phyloP scores from a whole-genome alignment of 1,140 invertebrate genomes.

The Battus philenor region DNA sequence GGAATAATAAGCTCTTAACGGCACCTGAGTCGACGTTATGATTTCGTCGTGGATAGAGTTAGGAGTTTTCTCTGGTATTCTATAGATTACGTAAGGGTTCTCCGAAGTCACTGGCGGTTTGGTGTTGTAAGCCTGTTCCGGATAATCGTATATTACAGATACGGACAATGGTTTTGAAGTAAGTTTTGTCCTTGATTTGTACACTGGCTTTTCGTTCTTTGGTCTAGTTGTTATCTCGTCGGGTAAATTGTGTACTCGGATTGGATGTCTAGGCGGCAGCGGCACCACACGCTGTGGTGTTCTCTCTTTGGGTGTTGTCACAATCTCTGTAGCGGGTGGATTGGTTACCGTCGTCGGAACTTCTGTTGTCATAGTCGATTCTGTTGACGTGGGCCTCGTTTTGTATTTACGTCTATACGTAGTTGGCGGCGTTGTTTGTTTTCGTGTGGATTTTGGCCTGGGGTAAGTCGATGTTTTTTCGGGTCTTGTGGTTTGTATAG shows the following conservation, averaged over 20 bases:
- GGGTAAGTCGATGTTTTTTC: slow-evolving; percentile 39
- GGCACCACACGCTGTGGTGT: slow-evolving; percentile 45
- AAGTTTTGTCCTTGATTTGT: slow-evolving; percentile 64
- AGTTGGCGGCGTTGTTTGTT: slow-evolving; percentile 44
- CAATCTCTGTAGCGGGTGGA: slow-evolving; percentile 42
- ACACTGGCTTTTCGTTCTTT: slow-evolving; percentile 61
- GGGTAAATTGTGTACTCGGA: slow-evolving; percentile 51
- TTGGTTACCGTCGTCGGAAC: slow-evolving; percentile 55
- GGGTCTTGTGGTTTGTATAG: slow-evolving; percentile 57
- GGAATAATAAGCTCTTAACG: slow-evolving; percentile 78
- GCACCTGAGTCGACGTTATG: slow-evolving; percentile 76
- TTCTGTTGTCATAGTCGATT: slow-evolving; percentile 59
- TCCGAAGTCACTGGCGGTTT: slow-evolving; percentile 60
- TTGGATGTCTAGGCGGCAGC: slow-evolving; percentile 47
- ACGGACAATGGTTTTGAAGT: slow-evolving; percentile 70
- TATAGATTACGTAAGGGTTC: slow-evolving; percentile 73
- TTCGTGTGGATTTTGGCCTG: slow-evolving; percentile 56
- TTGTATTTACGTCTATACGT: slow-evolving; percentile 64
- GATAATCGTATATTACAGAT: slow-evolving; percentile 61
- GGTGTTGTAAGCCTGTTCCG: slow-evolving; percentile 54
- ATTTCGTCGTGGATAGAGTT: slow-evolving; percentile 44
- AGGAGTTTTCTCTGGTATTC: slow-evolving; percentile 56
- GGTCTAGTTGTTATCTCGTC: slow-evolving; percentile 50
- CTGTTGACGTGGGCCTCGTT: slow-evolving; percentile 58
- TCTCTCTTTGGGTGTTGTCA: slow-evolving; percentile 49